Percentiles rank a stretch among this genome's conserved stretches.
Evolutionary conservation across 2,797 vertebrate genomes (phyloP).

Genomic region (Euthynnus affinis): DNA sequence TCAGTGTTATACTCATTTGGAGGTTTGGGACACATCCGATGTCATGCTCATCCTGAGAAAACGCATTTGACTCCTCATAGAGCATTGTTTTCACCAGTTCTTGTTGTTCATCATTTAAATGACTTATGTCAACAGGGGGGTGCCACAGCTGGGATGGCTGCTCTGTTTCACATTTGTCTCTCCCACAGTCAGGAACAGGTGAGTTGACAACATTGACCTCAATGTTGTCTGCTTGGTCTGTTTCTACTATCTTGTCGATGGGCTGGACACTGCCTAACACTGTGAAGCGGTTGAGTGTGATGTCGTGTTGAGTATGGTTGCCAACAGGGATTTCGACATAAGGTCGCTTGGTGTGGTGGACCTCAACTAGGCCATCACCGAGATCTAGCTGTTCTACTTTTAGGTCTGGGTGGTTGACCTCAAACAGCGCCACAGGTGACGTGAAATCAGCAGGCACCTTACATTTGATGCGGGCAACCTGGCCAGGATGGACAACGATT

Average conservation of each 20-base stretch:
- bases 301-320: conserved; percentile 12
- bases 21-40: conserved; percentile 19
- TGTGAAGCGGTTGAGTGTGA: neutral
- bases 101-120: conserved; percentile 21
- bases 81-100: conserved; percentile 4
- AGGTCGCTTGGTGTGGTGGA: conserved; percentile 14
- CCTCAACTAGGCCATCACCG: conserved; percentile 25
- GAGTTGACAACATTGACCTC: neutral
- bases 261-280: conserved; percentile 17
- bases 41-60: conserved; percentile 8
- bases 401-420: conserved; percentile 11
- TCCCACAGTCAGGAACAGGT: neutral
- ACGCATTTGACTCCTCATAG: conserved; percentile 21
- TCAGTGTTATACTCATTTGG: conserved; percentile 12
- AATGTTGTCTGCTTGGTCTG: neutral
- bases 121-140: neutral
- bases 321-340: conserved; percentile 20
- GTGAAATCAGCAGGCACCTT: conserved; percentile 22
- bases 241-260: conserved; percentile 25
- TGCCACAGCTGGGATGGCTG: neutral
- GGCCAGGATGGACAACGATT: neutral
- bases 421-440: conserved; percentile 7
- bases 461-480: conserved; percentile 15
- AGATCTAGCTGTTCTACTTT: conserved; percentile 29
- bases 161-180: neutral